These are phyloP conservation scores for Neotoxoptera formosana DNA, from an alignment of 1,140 invertebrate species.

Conservation along the genomic window DNA sequence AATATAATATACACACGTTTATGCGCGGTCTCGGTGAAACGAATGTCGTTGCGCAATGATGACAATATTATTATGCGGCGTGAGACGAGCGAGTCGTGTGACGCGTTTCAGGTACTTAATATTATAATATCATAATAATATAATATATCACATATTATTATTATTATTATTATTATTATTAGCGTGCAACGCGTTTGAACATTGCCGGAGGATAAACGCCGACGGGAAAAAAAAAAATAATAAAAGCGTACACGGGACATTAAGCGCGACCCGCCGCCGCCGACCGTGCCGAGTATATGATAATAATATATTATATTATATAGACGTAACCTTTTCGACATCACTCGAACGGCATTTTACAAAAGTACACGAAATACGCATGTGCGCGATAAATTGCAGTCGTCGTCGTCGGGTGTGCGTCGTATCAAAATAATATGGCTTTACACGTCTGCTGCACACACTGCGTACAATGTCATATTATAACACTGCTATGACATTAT, in stretches of 20 bases:
- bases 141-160: neutral
- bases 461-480: neutral
- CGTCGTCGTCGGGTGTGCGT: neutral
- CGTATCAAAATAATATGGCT: neutral
- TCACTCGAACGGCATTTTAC: neutral
- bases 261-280: neutral
- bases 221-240: neutral
- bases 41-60: neutral
- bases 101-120: neutral
- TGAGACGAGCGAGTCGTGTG: neutral
- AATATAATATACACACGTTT: neutral
- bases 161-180: no score
- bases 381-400: neutral
- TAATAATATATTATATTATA: neutral
- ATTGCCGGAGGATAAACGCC: neutral
- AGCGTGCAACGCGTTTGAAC: neutral
- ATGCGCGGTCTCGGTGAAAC: no score
- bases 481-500: no score
- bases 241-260: slow-evolving; percentile 8
- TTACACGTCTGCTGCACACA: neutral
- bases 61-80: neutral
- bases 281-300: neutral
- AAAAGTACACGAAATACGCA: slow-evolving; percentile 7
- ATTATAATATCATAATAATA: no score
- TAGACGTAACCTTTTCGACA: slow-evolving; percentile 26